Conservation (phyloP, 2,888 invertebrate genomes). For the Euproctis similis region DNA sequence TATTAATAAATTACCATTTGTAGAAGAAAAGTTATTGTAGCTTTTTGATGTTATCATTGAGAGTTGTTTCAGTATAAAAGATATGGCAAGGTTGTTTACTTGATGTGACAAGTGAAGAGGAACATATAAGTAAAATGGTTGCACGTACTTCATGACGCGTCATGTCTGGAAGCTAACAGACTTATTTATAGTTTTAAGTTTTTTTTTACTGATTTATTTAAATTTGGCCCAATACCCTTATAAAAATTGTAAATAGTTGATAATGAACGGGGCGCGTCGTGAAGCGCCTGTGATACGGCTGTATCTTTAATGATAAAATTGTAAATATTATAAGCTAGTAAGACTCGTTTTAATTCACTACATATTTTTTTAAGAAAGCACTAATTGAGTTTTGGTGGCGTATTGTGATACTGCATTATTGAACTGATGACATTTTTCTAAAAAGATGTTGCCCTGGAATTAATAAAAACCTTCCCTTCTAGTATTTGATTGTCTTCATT, state of each 20-base stretch:
- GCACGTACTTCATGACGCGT: slow-evolving; percentile 27
- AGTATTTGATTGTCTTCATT: too few species aligned
- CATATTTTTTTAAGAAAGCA: slow-evolving; percentile 62
- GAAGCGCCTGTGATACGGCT: slow-evolving; percentile 13
- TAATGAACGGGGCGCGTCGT: slow-evolving; percentile 22
- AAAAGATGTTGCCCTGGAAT: too few species aligned
- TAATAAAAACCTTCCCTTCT: too few species aligned
- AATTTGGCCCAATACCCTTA: slow-evolving; percentile 28
- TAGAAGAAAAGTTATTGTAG: too few species aligned
- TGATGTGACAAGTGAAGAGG: too few species aligned
- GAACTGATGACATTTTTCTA: too few species aligned
- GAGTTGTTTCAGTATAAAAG: too few species aligned
- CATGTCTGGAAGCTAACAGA: slow-evolving; percentile 16
- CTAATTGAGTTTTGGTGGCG: slow-evolving; percentile 34
- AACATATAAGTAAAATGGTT: slow-evolving; percentile 41
- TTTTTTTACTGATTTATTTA: slow-evolving; percentile 23
- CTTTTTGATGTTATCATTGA: too few species aligned
- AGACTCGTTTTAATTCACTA: slow-evolving; percentile 64
- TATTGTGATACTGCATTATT: slow-evolving; percentile 40
- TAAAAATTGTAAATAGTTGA: slow-evolving; percentile 55
- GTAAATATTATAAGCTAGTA: slow-evolving; percentile 55
- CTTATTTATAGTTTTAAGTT: slow-evolving; percentile 30
- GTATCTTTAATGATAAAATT: slow-evolving; percentile 35
- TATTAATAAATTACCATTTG: too few species aligned
- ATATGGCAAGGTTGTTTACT: too few species aligned